Conservation (phyloP, 1,140 invertebrate genomes). For the Drosophila lacteicornis region DNA sequence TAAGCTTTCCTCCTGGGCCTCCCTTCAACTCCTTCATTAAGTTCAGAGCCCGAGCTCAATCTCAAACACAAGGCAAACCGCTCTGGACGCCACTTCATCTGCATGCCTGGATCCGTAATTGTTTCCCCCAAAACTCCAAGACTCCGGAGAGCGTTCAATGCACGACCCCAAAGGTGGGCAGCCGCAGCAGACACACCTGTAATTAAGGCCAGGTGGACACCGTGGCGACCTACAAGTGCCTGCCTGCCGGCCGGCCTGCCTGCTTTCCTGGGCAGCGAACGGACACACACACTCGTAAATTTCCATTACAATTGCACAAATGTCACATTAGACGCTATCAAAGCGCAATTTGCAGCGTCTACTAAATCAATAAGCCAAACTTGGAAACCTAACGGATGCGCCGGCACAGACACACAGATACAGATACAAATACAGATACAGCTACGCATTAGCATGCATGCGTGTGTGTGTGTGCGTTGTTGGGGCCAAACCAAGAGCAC, state of each 20-base stretch:
- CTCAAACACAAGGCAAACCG: neutral
- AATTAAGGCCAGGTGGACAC: conserved; percentile 52
- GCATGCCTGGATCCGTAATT: conserved; percentile 23
- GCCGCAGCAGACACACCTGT: conserved; percentile 25
- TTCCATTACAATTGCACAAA: conserved; percentile 66
- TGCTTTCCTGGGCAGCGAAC: neutral
- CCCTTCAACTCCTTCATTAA: neutral
- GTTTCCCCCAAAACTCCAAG: conserved; percentile 30
- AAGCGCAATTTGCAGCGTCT: conserved; percentile 66
- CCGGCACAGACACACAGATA: neutral
- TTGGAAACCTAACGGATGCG: conserved; percentile 63
- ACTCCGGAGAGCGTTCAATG: conserved; percentile 26
- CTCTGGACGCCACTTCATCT: conserved; percentile 30
- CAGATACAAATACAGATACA: conserved; percentile 13
- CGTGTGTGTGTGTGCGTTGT: conserved; percentile 11
- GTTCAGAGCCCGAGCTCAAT: neutral
- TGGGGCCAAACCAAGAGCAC: conserved; percentile 30
- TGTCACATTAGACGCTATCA: conserved; percentile 68
- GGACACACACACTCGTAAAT: conserved; percentile 46
- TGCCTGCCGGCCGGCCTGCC: neutral
- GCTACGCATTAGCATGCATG: conserved; percentile 29
- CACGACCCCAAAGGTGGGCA: conserved; percentile 26
- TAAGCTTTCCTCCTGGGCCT: neutral
- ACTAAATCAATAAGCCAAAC: conserved; percentile 69
- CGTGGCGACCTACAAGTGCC: conserved; percentile 18